phyloP scores from a whole-genome alignment of 2,113 vertebrate genomes.

The Ia io region DNA sequence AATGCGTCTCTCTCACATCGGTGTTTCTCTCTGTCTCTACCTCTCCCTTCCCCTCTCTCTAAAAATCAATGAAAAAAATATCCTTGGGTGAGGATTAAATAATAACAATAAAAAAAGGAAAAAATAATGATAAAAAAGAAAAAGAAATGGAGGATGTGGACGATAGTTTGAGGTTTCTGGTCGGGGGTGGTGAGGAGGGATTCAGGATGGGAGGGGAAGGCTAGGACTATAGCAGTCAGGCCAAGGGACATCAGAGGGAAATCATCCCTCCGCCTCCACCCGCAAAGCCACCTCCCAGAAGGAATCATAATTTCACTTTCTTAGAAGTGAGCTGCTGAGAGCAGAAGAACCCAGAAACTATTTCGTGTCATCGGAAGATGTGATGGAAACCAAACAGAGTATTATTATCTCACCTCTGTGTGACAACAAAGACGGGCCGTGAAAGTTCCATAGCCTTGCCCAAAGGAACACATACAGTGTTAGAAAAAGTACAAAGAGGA shows the following conservation, averaged over 20 bases:
- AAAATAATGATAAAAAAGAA: neutral
- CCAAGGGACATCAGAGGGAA: neutral
- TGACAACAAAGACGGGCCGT: neutral
- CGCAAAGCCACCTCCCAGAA: slow-evolving; percentile 23
- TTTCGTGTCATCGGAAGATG: neutral
- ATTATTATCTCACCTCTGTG: neutral
- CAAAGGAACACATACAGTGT: neutral
- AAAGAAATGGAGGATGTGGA: neutral
- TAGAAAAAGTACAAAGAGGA: neutral
- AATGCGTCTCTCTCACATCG: too few species aligned
- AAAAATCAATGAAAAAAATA: too few species aligned
- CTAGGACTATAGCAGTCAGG: neutral
- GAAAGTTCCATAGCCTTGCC: neutral
- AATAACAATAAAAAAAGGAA: too few species aligned
- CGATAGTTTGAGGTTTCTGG: neutral
- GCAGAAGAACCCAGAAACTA: neutral
- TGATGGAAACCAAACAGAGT: neutral
- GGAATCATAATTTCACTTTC: neutral
- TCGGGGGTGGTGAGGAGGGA: too few species aligned
- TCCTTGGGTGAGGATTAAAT: too few species aligned
- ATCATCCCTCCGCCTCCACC: neutral
- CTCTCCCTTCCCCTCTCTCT: too few species aligned
- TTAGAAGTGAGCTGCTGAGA: neutral
- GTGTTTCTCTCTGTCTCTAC: too few species aligned
- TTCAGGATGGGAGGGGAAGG: neutral